Conservation (phyloP, 2,113 vertebrate genomes). For the Lates calcarifer region DNA sequence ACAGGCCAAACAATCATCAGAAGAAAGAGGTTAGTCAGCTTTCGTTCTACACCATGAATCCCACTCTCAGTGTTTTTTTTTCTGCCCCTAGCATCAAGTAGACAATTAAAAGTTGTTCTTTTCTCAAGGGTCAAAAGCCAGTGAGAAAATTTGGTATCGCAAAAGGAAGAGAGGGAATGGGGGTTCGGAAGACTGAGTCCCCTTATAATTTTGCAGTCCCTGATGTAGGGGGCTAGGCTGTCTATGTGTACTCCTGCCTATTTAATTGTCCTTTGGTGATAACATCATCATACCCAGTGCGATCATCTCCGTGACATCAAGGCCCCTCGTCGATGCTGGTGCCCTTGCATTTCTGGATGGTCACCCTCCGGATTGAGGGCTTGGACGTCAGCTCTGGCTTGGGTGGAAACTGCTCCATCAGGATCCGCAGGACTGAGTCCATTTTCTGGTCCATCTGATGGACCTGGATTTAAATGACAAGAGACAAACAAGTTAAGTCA, state of each 20-base stretch:
- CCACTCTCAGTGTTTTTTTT: constrained; percentile 1
- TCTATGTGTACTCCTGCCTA: constrained; percentile 34
- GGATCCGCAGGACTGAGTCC: constrained; percentile 79
- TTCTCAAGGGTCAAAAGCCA: constrained; percentile 42
- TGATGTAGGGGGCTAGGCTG: background rate
- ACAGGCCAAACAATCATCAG: background rate
- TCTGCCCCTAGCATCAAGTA: constrained; percentile 15
- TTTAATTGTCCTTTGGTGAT: constrained; percentile 39
- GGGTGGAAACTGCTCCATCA: constrained; percentile 80
- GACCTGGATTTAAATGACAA: constrained; percentile 69
- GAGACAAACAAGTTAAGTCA: constrained; percentile 48
- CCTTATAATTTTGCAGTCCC: constrained; percentile 6
- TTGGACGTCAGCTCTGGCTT: constrained; percentile 70
- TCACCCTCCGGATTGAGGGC: constrained; percentile 77
- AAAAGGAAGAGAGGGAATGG: constrained; percentile 28
- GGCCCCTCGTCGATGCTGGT: constrained; percentile 80
- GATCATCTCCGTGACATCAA: constrained; percentile 47
- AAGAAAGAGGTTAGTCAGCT: constrained; percentile 13
- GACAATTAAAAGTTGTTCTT: constrained; percentile 51
- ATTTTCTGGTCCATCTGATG: constrained; percentile 83
- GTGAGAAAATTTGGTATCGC: constrained; percentile 5
- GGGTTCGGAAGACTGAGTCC: constrained; percentile 49
- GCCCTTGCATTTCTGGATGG: constrained; percentile 78
- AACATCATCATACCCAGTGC: constrained; percentile 13
- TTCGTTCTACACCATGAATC: constrained; percentile 21